These are phyloP conservation scores for Dasypolia templi DNA, from an alignment of 2,888 invertebrate genomes.

Conservation along the genomic window DNA sequence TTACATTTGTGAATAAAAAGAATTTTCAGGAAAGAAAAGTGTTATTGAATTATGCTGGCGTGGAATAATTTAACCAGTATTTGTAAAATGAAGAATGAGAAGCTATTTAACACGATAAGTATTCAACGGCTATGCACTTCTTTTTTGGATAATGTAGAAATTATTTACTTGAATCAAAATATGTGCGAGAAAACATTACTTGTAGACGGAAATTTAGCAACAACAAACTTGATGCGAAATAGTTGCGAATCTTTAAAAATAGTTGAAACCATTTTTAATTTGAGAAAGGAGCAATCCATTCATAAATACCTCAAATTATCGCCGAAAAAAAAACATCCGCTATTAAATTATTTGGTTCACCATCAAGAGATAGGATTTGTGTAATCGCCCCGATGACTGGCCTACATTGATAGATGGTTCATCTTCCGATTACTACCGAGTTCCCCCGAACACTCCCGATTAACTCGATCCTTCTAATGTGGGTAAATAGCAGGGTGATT, in stretches of 20 bases:
- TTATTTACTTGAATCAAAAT: too few relatives aligned
- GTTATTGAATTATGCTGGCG: not conserved
- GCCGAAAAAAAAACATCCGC: conserved; percentile 54
- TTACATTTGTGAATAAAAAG: not conserved
- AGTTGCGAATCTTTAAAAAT: not conserved
- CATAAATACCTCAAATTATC: conserved; percentile 11
- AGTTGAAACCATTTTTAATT: not conserved
- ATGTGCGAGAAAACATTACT: not conserved
- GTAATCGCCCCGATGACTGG: conserved; percentile 76
- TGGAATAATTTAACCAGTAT: not conserved
- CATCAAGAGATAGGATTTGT: conserved; percentile 58
- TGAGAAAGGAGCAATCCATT: not conserved
- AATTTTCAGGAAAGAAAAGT: conserved; percentile 5
- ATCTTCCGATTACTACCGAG: conserved; percentile 52
- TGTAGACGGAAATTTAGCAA: not conserved
- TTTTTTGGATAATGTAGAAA: too few relatives aligned
- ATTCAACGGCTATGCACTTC: too few relatives aligned
- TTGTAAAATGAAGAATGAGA: not conserved
- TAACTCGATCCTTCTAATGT: conserved; percentile 76
- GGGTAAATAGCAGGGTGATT: conserved; percentile 80
- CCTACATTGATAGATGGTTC: conserved; percentile 79
- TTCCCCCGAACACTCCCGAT: conserved; percentile 64
- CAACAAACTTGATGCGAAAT: not conserved
- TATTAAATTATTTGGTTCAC: conserved; percentile 60
- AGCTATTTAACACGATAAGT: not conserved